Base-by-base conservation (phyloP, 2,113 vertebrate species). In the Empidonax alnorum region DNA sequence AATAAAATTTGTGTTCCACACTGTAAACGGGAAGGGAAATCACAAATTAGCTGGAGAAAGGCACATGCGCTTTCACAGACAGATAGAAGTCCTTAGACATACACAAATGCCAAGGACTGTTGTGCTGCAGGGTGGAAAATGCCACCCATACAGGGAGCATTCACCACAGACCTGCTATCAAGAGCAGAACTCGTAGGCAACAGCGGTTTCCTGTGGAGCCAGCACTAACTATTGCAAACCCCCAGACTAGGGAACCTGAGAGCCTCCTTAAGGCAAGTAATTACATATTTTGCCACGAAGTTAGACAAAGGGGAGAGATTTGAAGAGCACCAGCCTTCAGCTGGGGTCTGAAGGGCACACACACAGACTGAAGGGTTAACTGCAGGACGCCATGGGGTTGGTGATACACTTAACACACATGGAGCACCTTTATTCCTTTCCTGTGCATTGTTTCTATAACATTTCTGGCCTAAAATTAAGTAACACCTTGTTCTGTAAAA, bases 311-410 rank as follows among this genome's bases (percentile, higher is more conserved):
- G n/a, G 49, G 37, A 90, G 59, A 28, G 79, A 69, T 83, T 79
- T 95, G 75, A 86, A 90, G 90, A 88, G 71, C n/a, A 80, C 10
- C 30, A 89, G 86, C 69, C 90, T 65, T 84, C 61, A 89, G 77
- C 49, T 89, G 56, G 11, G 47, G 56, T 82, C 55, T 77, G 50
- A 73, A 66, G 79, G 63, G 68, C 63, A 49, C 49, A 33, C 49
- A 33, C 2, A 31, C 6, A 76, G 78, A 37, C 23, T 69, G 62
- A 62, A 63, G 79, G 86, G 80, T 20, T 67, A 77, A 52, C 76
- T 71, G 81, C 73, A 82, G 73, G 84, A 56, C 63, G 75, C 63
- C 82, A 69, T 1, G 13, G 83, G 52, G 56, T 13, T 56, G 80
- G 30, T 33, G 50, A 77, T 27, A 80, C 55, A 18, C n/a, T 75